Percentiles rank a stretch among this genome's conserved stretches.
These are phyloP conservation scores for Drosophila neonasuta DNA, from an alignment of 2,888 invertebrate genomes.

Conservation along the genomic window DNA sequence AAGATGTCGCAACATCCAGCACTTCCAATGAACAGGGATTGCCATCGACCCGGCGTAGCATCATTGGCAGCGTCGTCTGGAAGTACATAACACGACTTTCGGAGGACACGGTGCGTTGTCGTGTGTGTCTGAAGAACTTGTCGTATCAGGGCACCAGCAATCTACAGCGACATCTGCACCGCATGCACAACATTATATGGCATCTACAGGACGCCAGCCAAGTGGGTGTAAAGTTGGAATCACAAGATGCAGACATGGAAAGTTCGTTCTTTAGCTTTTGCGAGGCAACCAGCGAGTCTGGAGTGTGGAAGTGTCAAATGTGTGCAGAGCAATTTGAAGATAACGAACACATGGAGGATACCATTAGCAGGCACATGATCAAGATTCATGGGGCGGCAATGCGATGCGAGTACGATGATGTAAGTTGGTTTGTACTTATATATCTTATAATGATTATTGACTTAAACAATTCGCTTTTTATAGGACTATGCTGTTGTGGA, in stretches of 20 bases:
- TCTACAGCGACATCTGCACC: constrained; percentile 73
- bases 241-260: constrained; percentile 18
- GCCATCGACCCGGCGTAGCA: constrained; percentile 13
- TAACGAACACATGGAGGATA: constrained; percentile 43
- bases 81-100: constrained; percentile 67
- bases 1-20: constrained; percentile 50
- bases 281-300: constrained; percentile 27
- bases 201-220: constrained; percentile 10
- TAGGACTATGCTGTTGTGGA: constrained; percentile 25
- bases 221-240: constrained; percentile 8
- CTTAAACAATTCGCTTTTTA: not conserved
- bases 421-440: constrained; percentile 10
- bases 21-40: constrained; percentile 29
- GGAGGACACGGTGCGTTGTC: constrained; percentile 68
- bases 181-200: constrained; percentile 73
- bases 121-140: constrained; percentile 70
- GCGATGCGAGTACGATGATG: constrained; percentile 27
- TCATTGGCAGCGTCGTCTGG: constrained; percentile 68
- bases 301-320: constrained; percentile 64
- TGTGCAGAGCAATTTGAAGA: constrained; percentile 63
- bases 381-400: constrained; percentile 48
- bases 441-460: too few relatives aligned
- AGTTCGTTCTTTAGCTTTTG: constrained; percentile 41
- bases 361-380: constrained; percentile 40
- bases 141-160: constrained; percentile 77